phyloP scores from a whole-genome alignment of 1,140 invertebrate species.

The Bursaphelenchus mucronatus region DNA sequence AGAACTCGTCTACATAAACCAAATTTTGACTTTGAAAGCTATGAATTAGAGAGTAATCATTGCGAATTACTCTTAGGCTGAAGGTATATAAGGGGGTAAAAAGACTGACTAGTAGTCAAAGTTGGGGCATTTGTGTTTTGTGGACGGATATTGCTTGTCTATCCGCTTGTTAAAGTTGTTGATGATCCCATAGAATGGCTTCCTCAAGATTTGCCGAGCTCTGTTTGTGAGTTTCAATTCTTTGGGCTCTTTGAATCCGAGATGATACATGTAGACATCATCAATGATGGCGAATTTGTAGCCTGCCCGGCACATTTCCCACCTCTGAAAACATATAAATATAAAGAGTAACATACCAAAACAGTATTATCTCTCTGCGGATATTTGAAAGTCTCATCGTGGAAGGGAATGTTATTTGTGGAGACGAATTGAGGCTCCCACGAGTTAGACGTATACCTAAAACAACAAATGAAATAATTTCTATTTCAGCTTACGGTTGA shows the following conservation, averaged over 20 bases:
- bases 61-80: no score
- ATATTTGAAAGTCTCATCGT: slow-evolving; percentile 25
- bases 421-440: slow-evolving; percentile 29
- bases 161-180: slow-evolving; percentile 16
- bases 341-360: slow-evolving; percentile 15
- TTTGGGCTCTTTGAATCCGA: slow-evolving; percentile 16
- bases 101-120: background rate
- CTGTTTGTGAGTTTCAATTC: slow-evolving; percentile 11
- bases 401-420: slow-evolving; percentile 19
- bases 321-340: slow-evolving; percentile 10
- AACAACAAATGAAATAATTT: background rate
- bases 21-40: no score
- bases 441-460: slow-evolving; percentile 17
- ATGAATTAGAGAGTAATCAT: no score
- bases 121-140: slow-evolving; percentile 16
- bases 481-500: slow-evolving; percentile 5
- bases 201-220: slow-evolving; percentile 11
- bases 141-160: slow-evolving; percentile 14
- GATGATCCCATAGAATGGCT: background rate
- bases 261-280: slow-evolving; percentile 26
- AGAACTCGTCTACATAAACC: no score
- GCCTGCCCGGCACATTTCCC: slow-evolving; percentile 28
- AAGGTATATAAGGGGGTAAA: no score
- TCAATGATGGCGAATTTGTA: slow-evolving; percentile 25
- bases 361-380: slow-evolving; percentile 22